Evolutionary conservation across 2,888 invertebrate genomes (phyloP).

Genomic region (Synanthedon tipuliformis): DNA sequence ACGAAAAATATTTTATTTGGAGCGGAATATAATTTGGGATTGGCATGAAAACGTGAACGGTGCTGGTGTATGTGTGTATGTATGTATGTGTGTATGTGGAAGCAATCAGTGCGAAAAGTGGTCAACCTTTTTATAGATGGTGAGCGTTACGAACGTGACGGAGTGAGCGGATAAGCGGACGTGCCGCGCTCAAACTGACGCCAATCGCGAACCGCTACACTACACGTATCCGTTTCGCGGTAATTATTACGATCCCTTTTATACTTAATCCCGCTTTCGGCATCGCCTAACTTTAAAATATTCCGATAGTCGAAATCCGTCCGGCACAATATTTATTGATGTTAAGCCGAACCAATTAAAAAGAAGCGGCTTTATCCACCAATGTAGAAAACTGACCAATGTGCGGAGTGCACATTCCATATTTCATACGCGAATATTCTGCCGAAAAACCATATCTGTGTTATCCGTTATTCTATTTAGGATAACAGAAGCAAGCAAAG

Average conservation of each 20-base stretch:
- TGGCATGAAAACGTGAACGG: too few species aligned
- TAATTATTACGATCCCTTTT: too few species aligned
- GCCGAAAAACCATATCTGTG: too few species aligned
- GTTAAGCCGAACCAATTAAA: background rate
- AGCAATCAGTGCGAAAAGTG: constrained; percentile 9
- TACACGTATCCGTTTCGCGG: too few species aligned
- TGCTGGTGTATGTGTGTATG: background rate
- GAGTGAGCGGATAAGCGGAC: constrained; percentile 3
- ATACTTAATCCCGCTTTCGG: background rate
- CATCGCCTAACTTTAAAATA: background rate
- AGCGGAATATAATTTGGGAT: too few species aligned
- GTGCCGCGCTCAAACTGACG: constrained; percentile 1
- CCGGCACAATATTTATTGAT: background rate
- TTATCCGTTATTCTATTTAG: too few species aligned
- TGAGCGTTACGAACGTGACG: constrained; percentile 2
- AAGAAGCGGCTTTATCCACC: background rate
- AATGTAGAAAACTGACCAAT: too few species aligned
- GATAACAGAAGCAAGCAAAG: too few species aligned
- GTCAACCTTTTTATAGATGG: constrained; percentile 8
- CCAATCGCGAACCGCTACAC: background rate
- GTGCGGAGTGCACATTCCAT: too few species aligned
- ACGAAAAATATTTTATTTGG: too few species aligned
- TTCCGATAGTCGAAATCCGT: background rate
- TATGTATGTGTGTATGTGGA: background rate
- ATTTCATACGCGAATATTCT: too few species aligned